phyloP scores from a whole-genome alignment of 2,797 vertebrate genomes.

The Neopelma chrysocephalum region DNA sequence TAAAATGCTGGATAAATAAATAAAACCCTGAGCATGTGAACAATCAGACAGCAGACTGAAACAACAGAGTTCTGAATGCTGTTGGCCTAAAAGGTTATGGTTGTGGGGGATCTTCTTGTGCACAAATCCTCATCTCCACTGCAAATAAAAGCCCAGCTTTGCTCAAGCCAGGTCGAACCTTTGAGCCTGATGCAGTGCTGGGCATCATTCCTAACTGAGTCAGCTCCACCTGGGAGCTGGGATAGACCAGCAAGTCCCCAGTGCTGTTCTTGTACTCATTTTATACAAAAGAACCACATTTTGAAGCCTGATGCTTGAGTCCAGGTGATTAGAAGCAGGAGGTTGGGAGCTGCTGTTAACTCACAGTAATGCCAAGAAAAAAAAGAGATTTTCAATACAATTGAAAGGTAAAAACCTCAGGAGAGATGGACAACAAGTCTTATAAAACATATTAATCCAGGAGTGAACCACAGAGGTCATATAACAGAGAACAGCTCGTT shows the following conservation, averaged over 20 bases:
- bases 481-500: neutral
- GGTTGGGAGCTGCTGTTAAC: neutral
- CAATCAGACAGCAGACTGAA: neutral
- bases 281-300: neutral
- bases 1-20: neutral
- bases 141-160: neutral
- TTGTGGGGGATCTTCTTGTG: neutral
- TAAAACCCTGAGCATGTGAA: neutral
- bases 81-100: neutral
- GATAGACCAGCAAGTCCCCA: neutral
- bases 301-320: neutral
- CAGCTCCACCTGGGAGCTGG: neutral
- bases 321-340: neutral
- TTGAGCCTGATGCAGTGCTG: neutral
- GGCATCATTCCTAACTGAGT: neutral
- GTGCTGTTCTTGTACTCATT: neutral
- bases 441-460: neutral
- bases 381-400: neutral
- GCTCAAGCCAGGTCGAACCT: neutral
- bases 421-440: neutral
- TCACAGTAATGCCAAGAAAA: neutral
- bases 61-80: accelerated
- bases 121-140: neutral
- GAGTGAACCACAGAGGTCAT: neutral
- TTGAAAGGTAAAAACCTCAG: neutral